These are phyloP conservation scores for Pseudomyrmex sp. DNA, from an alignment of 1,140 invertebrate genomes.

Conservation along the genomic window DNA sequence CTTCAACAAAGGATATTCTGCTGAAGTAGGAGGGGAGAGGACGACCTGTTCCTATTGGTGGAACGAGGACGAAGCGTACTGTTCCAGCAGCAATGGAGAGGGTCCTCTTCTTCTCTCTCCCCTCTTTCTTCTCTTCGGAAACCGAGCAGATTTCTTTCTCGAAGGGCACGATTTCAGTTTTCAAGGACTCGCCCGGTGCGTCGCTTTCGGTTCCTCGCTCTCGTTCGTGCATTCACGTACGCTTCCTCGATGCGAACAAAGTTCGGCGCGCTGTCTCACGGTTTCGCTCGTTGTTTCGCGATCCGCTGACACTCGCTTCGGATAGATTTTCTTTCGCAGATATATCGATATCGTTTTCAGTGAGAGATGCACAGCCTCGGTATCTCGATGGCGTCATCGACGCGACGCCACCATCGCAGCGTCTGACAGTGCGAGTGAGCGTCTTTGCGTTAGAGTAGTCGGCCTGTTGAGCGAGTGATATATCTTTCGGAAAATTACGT, in stretches of 20 bases:
- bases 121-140: constrained; percentile 60
- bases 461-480: background rate
- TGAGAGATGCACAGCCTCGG: background rate
- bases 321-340: background rate
- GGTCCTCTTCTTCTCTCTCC: constrained; percentile 69
- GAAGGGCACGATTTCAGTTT: constrained; percentile 86
- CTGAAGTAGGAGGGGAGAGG: constrained; percentile 17
- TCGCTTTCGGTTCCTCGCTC: constrained; percentile 74
- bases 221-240: constrained; percentile 32
- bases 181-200: constrained; percentile 81
- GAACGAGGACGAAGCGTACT: constrained; percentile 61
- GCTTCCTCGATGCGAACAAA: constrained; percentile 67
- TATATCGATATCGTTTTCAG: background rate
- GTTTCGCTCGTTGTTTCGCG: background rate
- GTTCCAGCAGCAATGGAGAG: constrained; percentile 53
- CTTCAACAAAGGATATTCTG: constrained; percentile 74
- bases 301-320: too few species aligned
- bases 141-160: constrained; percentile 83
- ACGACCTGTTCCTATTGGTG: constrained; percentile 64
- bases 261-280: constrained; percentile 39
- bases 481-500: too few species aligned
- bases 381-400: constrained; percentile 69
- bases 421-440: constrained; percentile 47
- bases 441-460: constrained; percentile 3
- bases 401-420: constrained; percentile 60